A percentile compares a stretch with the other conserved stretches of the same genome.
phyloP scores from a whole-genome alignment of 2,113 vertebrate species.

The Indicator indicator region DNA sequence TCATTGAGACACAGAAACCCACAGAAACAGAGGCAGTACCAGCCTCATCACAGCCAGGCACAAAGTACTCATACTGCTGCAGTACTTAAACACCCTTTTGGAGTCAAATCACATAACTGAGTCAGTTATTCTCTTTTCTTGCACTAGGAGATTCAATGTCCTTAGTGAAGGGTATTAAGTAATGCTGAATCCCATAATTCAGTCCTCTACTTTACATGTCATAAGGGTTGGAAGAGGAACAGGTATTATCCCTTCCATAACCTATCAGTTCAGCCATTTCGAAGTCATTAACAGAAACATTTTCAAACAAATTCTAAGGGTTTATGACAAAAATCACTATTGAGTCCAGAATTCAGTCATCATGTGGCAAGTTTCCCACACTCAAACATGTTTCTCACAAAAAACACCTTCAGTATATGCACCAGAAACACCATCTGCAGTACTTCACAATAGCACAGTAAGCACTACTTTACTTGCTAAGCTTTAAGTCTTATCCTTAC shows the following conservation, averaged over 20 bases:
- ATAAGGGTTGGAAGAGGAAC: rapidly evolving
- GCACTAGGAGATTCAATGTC: background rate
- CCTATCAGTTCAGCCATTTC: background rate
- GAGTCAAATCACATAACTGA: background rate
- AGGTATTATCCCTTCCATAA: background rate
- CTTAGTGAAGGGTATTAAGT: background rate
- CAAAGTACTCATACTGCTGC: background rate
- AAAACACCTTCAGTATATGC: background rate
- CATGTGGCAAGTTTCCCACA: background rate
- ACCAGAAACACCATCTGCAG: background rate
- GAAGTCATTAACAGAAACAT: background rate
- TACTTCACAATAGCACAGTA: background rate
- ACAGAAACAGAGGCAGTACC: background rate
- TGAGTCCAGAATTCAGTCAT: background rate
- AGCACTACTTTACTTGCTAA: background rate
- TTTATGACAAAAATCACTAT: background rate
- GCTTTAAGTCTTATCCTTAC: background rate
- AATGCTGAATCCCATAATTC: background rate
- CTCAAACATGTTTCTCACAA: background rate
- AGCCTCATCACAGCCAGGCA: background rate
- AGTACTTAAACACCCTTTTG: background rate
- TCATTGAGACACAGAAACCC: background rate
- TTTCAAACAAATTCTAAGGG: background rate
- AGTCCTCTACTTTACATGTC: background rate
- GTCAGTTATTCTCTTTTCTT: background rate